Base-by-base conservation (phyloP, 1,140 invertebrate genomes). In the Nebria ingens region DNA sequence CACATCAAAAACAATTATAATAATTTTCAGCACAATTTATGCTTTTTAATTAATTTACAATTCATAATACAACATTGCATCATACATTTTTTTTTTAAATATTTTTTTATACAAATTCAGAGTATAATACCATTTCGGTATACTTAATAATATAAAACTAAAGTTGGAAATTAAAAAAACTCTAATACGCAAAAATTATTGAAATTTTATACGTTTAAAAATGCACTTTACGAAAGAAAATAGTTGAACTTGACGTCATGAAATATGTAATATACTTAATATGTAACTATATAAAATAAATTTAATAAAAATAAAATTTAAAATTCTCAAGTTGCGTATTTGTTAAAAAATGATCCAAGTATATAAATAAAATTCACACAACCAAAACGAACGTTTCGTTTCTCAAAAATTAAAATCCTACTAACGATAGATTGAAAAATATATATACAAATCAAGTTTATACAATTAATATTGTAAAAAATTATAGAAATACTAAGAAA, bases 381-480 rank as follows among this genome's bases (percentile, higher is more conserved):
- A 45, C 40, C 40, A 45, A 45, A 45, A 9, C 9, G 17, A 17
- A 12, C 9, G 40, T 45, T 11, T 17, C 17, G 6, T 17, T 6
- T 12, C 4, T 12, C 17, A 45, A 45, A 12, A 11, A 17, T 12
- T 12, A 45, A 45, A 45, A 4, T 12, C 17, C 17, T 45, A 45
- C 9, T 17, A 6, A 13, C 9, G 4, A 45, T 12, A 45, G 17
- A 17, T 12, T 6, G 17, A 17, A 17, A 45, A 45, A 45, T 45
- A 45, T 45, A 11, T 45, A 45, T n/a, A n/a, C 17, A 45, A 45
- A 45, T 12, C 9, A 12, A 45, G 6, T 45, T 45, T 45, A 45
- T 45, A 45, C 17, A 45, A 45, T 45, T n/a, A n/a, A n/a, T n/a
- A n/a, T n/a, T n/a, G 17, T 45, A 45, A 45, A 45, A 45, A 45